Evolutionary conservation across 2,888 invertebrate genomes (phyloP).

Genomic region (Parthenolecanium corni): DNA sequence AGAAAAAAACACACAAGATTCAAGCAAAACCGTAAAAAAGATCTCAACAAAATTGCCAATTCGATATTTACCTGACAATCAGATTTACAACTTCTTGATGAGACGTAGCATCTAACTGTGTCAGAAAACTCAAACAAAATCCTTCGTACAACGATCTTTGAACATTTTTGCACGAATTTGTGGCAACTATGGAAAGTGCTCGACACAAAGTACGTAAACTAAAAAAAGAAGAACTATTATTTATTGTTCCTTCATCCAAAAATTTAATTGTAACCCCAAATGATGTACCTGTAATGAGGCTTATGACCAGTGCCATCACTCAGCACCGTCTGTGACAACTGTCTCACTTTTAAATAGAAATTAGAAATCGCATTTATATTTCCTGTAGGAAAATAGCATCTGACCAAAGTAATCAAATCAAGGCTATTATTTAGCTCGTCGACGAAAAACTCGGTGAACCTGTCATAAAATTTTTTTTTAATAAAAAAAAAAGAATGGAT

Average conservation of each 20-base stretch:
- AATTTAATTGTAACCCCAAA: no score
- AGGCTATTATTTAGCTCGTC: conserved; percentile 72
- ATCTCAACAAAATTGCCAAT: conserved; percentile 6
- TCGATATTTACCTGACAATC: conserved; percentile 47
- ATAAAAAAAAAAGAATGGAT: not conserved
- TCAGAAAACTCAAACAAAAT: conserved; percentile 88
- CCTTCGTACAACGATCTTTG: conserved; percentile 82
- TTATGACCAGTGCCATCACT: conserved; percentile 80
- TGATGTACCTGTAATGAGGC: conserved; percentile 56
- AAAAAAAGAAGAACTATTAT: conserved; percentile 29
- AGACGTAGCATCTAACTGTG: conserved; percentile 80
- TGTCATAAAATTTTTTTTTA: conserved; percentile 42
- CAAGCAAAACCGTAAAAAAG: conserved; percentile 63
- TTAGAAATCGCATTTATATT: conserved; percentile 68
- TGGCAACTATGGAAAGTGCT: conserved; percentile 70
- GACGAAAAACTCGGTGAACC: conserved; percentile 91
- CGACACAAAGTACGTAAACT: conserved; percentile 88
- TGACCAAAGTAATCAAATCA: conserved; percentile 67
- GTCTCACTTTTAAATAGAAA: conserved; percentile 69
- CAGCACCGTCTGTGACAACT: conserved; percentile 55
- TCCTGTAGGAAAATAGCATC: conserved; percentile 60
- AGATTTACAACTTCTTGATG: conserved; percentile 66
- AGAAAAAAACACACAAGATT: conserved; percentile 39
- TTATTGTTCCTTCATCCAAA: no score
- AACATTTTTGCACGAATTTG: conserved; percentile 71